phyloP scores from a whole-genome alignment of 2,888 invertebrate species.

The Drosophila paracracens region DNA sequence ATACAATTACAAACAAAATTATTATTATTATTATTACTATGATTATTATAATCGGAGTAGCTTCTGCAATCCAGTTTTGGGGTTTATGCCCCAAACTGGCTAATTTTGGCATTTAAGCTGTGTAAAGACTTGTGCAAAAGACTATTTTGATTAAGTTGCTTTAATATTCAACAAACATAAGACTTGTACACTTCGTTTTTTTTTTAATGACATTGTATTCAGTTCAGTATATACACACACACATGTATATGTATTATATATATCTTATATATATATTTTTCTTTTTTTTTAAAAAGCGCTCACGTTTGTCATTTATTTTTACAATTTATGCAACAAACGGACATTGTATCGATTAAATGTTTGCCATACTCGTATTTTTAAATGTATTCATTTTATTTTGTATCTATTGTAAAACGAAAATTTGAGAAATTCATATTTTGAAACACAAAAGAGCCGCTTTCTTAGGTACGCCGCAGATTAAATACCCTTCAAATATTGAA shows the following conservation, averaged over 20 bases:
- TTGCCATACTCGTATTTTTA: constrained; percentile 49
- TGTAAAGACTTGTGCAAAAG: constrained; percentile 51
- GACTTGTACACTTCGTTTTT: constrained; percentile 20
- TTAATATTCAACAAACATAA: constrained; percentile 30
- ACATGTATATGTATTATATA: background rate
- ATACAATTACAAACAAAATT: background rate
- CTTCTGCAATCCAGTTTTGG: background rate
- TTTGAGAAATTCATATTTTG: background rate
- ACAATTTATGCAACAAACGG: constrained; percentile 9
- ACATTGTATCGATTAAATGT: constrained; percentile 38
- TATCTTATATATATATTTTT: background rate
- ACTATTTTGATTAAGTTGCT: constrained; percentile 45
- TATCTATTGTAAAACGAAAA: background rate
- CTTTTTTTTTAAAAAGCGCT: constrained; percentile 4
- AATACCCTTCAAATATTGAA: background rate
- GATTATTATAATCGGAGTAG: constrained; percentile 1
- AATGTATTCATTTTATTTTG: constrained; percentile 22
- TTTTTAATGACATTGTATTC: constrained; percentile 15
- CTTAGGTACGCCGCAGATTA: background rate
- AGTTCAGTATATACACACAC: background rate
- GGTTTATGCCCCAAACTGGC: background rate
- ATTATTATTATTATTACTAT: constrained; percentile 3
- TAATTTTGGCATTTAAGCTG: constrained; percentile 42
- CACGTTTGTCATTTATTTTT: constrained; percentile 18
- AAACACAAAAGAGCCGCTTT: background rate